Evolutionary conservation across 1,140 invertebrate genomes (phyloP).

Genomic region (Drosophila auraria): DNA sequence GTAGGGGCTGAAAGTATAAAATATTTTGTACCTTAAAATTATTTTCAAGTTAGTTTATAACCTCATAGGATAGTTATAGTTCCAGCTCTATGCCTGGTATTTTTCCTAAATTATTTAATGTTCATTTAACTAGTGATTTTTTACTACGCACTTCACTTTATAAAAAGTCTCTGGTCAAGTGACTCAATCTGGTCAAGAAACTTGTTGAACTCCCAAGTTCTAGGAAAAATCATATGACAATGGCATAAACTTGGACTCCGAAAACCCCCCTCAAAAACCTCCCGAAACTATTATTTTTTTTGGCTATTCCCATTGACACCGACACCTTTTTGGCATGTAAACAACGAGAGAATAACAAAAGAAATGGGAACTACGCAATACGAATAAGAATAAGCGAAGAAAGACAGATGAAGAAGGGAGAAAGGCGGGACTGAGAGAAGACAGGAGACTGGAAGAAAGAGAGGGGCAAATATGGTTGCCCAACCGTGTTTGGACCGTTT

Average conservation of each 20-base stretch:
- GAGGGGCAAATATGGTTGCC: slow-evolving; percentile 44
- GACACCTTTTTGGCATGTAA: slow-evolving; percentile 44
- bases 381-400: slow-evolving; percentile 20
- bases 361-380: slow-evolving; percentile 41
- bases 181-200: slow-evolving; percentile 61
- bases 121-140: background rate
- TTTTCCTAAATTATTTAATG: background rate
- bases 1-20: background rate
- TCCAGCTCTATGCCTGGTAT: background rate
- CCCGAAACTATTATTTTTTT: slow-evolving; percentile 5
- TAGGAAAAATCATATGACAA: slow-evolving; percentile 52
- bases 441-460: background rate
- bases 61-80: background rate
- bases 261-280: background rate
- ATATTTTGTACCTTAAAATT: background rate
- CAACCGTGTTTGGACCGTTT: slow-evolving; percentile 54
- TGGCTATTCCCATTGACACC: slow-evolving; percentile 32
- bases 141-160: slow-evolving; percentile 11
- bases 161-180: slow-evolving; percentile 10
- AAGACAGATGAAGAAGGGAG: slow-evolving; percentile 13
- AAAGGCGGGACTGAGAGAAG: slow-evolving; percentile 4
- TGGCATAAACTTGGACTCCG: slow-evolving; percentile 22
- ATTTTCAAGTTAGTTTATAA: background rate
- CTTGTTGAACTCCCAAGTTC: slow-evolving; percentile 40
- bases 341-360: slow-evolving; percentile 43